phyloP scores from a whole-genome alignment of 1,140 invertebrate genomes.

The Calycopis cecrops region DNA sequence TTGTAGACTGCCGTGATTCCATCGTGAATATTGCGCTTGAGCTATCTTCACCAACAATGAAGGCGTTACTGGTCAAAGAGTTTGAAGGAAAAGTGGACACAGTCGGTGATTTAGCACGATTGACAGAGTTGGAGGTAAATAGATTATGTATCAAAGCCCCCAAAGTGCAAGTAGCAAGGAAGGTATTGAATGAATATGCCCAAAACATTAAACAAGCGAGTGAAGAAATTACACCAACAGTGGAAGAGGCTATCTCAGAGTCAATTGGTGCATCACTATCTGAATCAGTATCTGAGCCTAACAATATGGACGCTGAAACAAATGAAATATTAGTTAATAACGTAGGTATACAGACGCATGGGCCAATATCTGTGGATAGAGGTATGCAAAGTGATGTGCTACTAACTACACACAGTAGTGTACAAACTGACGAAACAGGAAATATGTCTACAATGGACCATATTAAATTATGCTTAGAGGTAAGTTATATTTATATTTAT shows the following conservation, averaged over 20 bases:
- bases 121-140: constrained; percentile 70
- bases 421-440: constrained; percentile 50
- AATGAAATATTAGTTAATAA: constrained; percentile 18
- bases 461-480: constrained; percentile 44
- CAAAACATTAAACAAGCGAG: constrained; percentile 25
- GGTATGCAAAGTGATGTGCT: constrained; percentile 40
- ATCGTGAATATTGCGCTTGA: constrained; percentile 59
- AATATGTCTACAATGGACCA: constrained; percentile 39
- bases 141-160: constrained; percentile 68
- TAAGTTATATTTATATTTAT: constrained; percentile 35
- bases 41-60: constrained; percentile 55
- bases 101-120: constrained; percentile 72
- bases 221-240: constrained; percentile 20
- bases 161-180: constrained; percentile 57
- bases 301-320: constrained; percentile 35
- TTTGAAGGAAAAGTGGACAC: constrained; percentile 60
- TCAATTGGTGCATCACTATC: not conserved
- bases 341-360: constrained; percentile 40
- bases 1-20: constrained; percentile 49
- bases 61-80: constrained; percentile 55
- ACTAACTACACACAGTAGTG: constrained; percentile 20
- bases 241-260: constrained; percentile 22
- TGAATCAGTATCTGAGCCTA: not conserved
- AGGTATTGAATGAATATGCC: constrained; percentile 51
- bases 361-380: constrained; percentile 13